These are phyloP conservation scores for Melolontha melolontha DNA, from an alignment of 2,888 invertebrate genomes.

Conservation along the genomic window DNA sequence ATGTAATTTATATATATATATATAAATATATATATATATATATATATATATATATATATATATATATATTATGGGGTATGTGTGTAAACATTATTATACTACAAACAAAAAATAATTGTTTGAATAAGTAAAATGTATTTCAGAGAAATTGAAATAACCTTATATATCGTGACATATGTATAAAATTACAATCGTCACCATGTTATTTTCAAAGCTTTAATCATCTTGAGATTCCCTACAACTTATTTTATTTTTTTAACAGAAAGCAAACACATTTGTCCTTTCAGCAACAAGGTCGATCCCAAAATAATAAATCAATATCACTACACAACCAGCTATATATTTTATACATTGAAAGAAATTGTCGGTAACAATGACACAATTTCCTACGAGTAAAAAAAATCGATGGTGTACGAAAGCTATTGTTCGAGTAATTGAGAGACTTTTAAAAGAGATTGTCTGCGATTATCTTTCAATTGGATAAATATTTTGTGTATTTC, in stretches of 20 bases:
- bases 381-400: conserved; percentile 22
- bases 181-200: too few species aligned
- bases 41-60: too few species aligned
- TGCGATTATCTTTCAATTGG: too few species aligned
- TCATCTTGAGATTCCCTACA: conserved; percentile 8
- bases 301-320: conserved; percentile 39
- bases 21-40: too few species aligned
- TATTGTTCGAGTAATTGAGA: conserved; percentile 5
- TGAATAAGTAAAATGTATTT: too few species aligned
- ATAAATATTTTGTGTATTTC: background rate
- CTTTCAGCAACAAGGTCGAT: conserved; percentile 33
- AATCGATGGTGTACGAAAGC: conserved; percentile 17
- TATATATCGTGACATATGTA: too few species aligned
- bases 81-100: too few species aligned
- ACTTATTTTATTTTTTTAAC: conserved; percentile 15
- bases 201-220: background rate
- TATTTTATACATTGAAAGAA: conserved; percentile 34
- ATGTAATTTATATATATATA: too few species aligned
- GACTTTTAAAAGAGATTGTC: background rate
- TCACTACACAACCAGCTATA: conserved; percentile 10
- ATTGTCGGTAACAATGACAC: conserved; percentile 34
- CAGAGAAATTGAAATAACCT: too few species aligned
- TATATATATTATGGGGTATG: too few species aligned
- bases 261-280: conserved; percentile 18
- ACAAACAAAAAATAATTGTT: too few species aligned